phyloP scores from a whole-genome alignment of 2,797 vertebrate species.

The Cottoperca gobio region DNA sequence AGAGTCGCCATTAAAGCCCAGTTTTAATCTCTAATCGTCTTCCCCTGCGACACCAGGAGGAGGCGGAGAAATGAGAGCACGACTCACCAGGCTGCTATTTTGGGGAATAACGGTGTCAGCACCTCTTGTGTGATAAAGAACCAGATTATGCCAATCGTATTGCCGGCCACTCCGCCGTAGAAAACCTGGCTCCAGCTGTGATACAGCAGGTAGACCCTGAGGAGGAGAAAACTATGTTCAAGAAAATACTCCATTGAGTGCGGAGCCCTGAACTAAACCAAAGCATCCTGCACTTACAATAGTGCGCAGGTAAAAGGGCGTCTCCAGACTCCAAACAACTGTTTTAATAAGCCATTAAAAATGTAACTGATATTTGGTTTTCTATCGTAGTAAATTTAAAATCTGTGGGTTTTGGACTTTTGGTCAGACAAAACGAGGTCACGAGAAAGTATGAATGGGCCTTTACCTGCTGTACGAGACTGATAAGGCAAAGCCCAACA shows the following conservation, averaged over 20 bases:
- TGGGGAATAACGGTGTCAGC: slow-evolving; percentile 96
- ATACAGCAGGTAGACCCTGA: slow-evolving; percentile 97
- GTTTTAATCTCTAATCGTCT: slow-evolving; percentile 28
- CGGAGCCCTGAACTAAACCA: background rate
- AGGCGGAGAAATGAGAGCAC: slow-evolving; percentile 47
- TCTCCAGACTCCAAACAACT: too few species aligned
- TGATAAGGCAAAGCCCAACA: slow-evolving; percentile 91
- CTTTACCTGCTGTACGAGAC: slow-evolving; percentile 98
- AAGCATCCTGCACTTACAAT: background rate
- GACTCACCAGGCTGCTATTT: slow-evolving; percentile 97
- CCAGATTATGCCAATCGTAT: slow-evolving; percentile 92
- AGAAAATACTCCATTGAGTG: background rate
- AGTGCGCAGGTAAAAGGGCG: too few species aligned
- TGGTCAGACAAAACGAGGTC: background rate
- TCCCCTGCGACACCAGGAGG: slow-evolving; percentile 44
- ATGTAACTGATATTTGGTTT: background rate
- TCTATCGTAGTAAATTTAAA: background rate
- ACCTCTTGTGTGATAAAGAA: slow-evolving; percentile 98
- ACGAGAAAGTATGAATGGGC: background rate
- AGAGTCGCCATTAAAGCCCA: background rate
- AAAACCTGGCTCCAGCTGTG: slow-evolving; percentile 98
- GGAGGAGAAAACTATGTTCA: slow-evolving; percentile 21
- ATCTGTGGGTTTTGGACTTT: background rate
- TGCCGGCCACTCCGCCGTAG: slow-evolving; percentile 92
- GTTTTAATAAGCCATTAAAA: too few species aligned